Evolutionary conservation across 2,797 vertebrate species (phyloP).

Genomic region (Furcifer pardalis): DNA sequence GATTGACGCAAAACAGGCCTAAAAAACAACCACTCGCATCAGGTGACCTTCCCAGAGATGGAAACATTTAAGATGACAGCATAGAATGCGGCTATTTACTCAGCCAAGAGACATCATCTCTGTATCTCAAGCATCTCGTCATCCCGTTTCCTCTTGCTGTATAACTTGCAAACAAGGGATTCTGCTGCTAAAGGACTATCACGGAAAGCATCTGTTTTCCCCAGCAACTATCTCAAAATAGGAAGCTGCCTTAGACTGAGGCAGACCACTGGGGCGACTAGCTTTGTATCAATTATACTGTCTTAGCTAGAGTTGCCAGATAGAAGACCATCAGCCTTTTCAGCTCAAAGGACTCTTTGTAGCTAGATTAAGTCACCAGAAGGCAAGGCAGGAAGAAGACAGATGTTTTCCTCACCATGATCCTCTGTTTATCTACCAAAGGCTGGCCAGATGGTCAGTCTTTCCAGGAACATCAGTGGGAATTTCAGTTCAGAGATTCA

Average conservation of each 20-base stretch:
- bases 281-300: neutral
- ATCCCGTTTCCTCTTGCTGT: slow-evolving; percentile 12
- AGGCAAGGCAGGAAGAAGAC: neutral
- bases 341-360: neutral
- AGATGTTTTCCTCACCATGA: neutral
- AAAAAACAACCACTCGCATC: neutral
- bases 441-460: neutral
- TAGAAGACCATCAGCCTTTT: neutral
- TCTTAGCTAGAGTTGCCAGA: neutral
- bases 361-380: neutral
- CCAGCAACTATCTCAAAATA: neutral
- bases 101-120: neutral
- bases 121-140: neutral
- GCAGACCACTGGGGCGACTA: no score
- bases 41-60: neutral
- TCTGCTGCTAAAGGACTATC: neutral
- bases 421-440: neutral
- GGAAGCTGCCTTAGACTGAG: neutral
- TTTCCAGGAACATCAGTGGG: neutral
- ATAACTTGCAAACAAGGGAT: neutral
- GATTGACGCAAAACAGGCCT: neutral
- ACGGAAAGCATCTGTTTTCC: neutral
- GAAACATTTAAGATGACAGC: neutral
- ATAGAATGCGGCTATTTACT: neutral
- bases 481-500: neutral